Evolutionary conservation across 1,140 invertebrate genomes (phyloP).

Genomic region (Drosophila trapezifrons): DNA sequence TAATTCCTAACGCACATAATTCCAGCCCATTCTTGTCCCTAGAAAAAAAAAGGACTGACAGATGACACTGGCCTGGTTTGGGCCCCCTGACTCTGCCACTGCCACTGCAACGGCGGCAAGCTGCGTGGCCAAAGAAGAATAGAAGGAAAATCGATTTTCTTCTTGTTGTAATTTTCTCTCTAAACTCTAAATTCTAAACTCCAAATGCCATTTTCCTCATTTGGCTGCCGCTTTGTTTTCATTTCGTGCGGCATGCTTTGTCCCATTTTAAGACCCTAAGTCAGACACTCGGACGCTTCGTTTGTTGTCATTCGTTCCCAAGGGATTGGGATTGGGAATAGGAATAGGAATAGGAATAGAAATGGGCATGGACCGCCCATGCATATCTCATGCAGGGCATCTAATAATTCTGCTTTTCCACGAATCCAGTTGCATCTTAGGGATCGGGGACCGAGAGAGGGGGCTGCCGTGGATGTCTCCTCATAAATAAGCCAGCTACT

Average conservation of each 20-base stretch:
- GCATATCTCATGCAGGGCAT: slow-evolving; percentile 67
- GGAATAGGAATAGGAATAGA: slow-evolving; percentile 38
- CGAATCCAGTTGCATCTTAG: slow-evolving; percentile 71
- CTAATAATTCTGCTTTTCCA: slow-evolving; percentile 73
- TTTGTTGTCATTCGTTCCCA: slow-evolving; percentile 60
- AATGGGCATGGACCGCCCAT: slow-evolving; percentile 55
- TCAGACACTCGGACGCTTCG: slow-evolving; percentile 30
- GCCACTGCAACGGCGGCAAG: slow-evolving; percentile 43
- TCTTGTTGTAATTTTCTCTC: slow-evolving; percentile 38
- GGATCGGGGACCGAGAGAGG: neutral
- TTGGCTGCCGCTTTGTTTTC: slow-evolving; percentile 71
- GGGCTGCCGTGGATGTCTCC: slow-evolving; percentile 55
- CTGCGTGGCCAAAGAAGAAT: slow-evolving; percentile 27
- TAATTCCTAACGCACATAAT: slow-evolving; percentile 33
- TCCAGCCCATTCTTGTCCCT: neutral
- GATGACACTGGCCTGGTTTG: slow-evolving; percentile 72
- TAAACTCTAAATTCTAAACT: slow-evolving; percentile 46
- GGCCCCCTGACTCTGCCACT: slow-evolving; percentile 27
- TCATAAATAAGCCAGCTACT: slow-evolving; percentile 80
- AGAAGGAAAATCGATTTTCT: slow-evolving; percentile 64
- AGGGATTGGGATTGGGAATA: slow-evolving; percentile 52
- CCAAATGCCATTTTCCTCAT: slow-evolving; percentile 72
- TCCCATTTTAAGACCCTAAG: slow-evolving; percentile 76
- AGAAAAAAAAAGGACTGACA: slow-evolving; percentile 48
- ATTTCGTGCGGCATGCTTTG: slow-evolving; percentile 75